Evolutionary conservation across 2,113 vertebrate species (phyloP), one percentile per base, ranked within the genome.

Genomic region (Garra rufa): DNA sequence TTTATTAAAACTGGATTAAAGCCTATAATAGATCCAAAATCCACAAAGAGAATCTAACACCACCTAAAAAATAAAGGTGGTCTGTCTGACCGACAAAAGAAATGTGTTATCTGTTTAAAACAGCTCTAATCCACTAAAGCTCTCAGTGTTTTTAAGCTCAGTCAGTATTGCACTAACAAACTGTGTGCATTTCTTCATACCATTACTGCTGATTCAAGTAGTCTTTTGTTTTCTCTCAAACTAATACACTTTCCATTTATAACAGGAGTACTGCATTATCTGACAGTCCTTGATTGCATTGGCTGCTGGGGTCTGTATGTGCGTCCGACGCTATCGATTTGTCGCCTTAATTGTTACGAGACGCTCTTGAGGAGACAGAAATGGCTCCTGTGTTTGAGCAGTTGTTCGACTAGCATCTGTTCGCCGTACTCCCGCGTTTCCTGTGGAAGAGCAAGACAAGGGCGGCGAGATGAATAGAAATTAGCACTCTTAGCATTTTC

Each of bases 371-470:
- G 89, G 43, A 89, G 84, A 61, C 81, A 87, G 82, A 83, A 92
- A 93, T 88, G 85, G 86, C 83, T 83, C 88, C 87, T 88, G 88
- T 91, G 88, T 91, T 88, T 91, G 88, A 93, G 92, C 87, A 91
- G 91, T 87, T 93, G 89, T 85, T 91, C 90, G 91, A 91, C 88
- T 81, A 87, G 89, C 94, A 94, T 94, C 94, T 94, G 93, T 89
- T 89, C 89, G 84, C 86, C 86, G 88, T 86, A 86, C 88, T 90
- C 89, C 87, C 87, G 90, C 88, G 84, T 93, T 92, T 65, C 61
- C 28, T 63, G 67, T 48, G 75, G 34, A 73, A 57, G 69, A 48
- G 46, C 1, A 69, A 93, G 91, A 94, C 92, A 94, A 85, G 83
- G 65, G 24, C 30, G 77, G 48, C 9, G 43, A 86, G 91, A 93